Conservation (phyloP, 2,113 vertebrate species). For the Cairina moschata region DNA sequence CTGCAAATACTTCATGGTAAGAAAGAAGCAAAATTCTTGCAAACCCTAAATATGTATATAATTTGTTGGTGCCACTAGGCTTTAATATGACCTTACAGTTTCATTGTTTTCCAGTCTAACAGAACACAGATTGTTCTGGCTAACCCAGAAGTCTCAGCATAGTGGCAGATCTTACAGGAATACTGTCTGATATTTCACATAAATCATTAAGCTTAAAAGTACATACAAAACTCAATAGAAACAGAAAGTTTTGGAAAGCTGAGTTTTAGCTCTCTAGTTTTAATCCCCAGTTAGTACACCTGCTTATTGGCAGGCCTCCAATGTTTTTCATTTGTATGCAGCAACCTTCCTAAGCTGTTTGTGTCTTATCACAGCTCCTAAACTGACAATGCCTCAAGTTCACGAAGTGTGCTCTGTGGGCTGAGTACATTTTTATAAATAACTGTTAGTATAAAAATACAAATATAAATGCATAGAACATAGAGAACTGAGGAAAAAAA, state of each 20-base stretch:
- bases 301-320: not conserved
- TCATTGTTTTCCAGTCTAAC: not conserved
- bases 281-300: not conserved
- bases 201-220: not conserved
- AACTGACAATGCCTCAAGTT: not conserved
- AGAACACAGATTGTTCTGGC: not conserved
- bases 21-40: not conserved
- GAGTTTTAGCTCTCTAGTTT: not conserved
- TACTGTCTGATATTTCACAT: rapidly evolving
- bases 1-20: not conserved
- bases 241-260: not conserved
- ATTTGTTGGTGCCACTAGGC: not conserved
- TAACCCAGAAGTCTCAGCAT: not conserved
- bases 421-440: not conserved
- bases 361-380: not conserved
- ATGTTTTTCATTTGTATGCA: not conserved
- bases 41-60: not conserved
- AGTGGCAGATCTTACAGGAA: not conserved
- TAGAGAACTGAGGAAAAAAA: not conserved
- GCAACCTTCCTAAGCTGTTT: not conserved
- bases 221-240: not conserved
- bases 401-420: not conserved
- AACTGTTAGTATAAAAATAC: not conserved
- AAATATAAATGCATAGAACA: not conserved
- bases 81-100: not conserved